Evolutionary conservation across 2,797 vertebrate genomes (phyloP).

Genomic region (Gila robusta): DNA sequence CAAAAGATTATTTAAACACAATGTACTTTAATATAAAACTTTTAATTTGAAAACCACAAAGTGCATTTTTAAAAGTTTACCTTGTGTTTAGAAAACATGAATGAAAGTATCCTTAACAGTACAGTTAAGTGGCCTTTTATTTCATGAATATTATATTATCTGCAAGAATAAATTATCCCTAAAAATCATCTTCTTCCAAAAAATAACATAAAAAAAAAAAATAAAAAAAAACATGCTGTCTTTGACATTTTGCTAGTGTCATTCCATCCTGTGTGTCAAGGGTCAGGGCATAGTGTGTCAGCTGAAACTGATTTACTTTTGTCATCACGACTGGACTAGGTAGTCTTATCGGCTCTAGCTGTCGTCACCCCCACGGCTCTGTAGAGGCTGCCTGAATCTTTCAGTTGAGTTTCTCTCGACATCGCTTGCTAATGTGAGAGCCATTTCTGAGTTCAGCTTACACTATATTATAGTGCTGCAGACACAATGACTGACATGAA

Average conservation of each 20-base stretch:
- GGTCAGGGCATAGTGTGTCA: slow-evolving; percentile 63
- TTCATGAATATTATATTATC: background rate
- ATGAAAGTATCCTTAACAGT: background rate
- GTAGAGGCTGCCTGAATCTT: slow-evolving; percentile 20
- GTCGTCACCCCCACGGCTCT: slow-evolving; percentile 60
- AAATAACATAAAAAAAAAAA: too few relatives aligned
- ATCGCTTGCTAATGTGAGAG: slow-evolving; percentile 31
- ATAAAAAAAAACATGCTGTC: background rate
- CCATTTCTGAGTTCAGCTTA: slow-evolving; percentile 66
- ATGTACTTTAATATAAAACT: background rate
- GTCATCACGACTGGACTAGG: slow-evolving; percentile 68
- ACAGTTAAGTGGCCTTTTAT: background rate
- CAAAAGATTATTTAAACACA: background rate
- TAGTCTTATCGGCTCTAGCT: slow-evolving; percentile 69
- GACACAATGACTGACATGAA: slow-evolving; percentile 65
- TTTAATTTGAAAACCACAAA: background rate
- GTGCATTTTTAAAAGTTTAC: background rate
- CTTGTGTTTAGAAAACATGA: background rate
- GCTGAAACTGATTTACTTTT: slow-evolving; percentile 59
- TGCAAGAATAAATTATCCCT: background rate
- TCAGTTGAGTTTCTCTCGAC: slow-evolving; percentile 3
- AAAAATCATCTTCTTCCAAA: background rate
- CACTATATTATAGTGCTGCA: slow-evolving; percentile 74
- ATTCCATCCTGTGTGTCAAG: slow-evolving; percentile 65
- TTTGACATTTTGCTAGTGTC: slow-evolving; percentile 77